Conservation (phyloP, 2,797 vertebrate genomes). For the Sorex maritimensis region DNA sequence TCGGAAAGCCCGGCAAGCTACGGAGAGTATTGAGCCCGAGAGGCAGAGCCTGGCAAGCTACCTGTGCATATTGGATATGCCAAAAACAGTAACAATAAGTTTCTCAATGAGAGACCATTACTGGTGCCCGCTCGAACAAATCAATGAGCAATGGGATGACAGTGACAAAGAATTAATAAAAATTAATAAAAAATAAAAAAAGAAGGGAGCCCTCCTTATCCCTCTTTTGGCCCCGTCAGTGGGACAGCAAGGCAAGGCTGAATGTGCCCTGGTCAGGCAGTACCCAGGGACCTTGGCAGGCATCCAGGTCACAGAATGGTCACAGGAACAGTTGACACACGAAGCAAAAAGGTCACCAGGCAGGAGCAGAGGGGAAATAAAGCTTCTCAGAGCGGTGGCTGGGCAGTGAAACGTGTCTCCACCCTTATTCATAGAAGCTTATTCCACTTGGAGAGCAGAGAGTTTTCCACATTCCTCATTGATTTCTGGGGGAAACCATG, state of each 20-base stretch:
- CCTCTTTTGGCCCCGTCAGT: not conserved
- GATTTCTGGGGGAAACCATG: conserved; percentile 49
- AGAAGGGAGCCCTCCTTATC: not conserved
- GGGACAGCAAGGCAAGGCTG: not conserved
- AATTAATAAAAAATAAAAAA: no score
- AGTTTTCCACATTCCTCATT: not conserved
- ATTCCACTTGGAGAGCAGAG: not conserved
- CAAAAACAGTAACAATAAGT: no score
- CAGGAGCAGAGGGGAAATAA: conserved; percentile 29
- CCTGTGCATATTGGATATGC: no score
- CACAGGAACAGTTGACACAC: conserved; percentile 46
- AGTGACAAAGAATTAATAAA: no score
- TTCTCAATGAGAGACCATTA: no score
- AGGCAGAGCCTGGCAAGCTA: no score
- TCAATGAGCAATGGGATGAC: no score
- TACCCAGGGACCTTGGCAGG: conserved; percentile 58
- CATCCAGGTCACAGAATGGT: conserved; percentile 68
- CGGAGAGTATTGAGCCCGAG: no score
- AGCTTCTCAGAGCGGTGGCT: not conserved
- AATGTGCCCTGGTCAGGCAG: not conserved
- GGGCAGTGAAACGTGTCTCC: conserved; percentile 39
- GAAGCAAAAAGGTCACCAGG: conserved; percentile 49
- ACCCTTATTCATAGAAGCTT: conserved; percentile 63
- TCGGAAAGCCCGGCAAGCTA: no score
- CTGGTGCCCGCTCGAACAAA: no score